Conservation (phyloP, 2,888 invertebrate genomes). For the Rhabditoides inermis region DNA sequence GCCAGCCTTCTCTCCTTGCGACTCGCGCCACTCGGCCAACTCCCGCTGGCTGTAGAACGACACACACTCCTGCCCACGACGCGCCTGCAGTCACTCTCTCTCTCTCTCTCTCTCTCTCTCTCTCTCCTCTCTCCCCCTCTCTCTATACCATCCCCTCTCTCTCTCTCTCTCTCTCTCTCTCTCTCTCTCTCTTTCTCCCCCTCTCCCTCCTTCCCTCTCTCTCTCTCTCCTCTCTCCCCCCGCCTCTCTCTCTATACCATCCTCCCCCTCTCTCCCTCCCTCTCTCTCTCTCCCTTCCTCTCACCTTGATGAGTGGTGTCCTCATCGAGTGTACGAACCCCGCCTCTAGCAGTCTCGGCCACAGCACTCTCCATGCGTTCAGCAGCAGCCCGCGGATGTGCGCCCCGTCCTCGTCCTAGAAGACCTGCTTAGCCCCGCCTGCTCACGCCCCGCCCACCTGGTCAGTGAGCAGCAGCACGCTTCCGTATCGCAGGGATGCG, state of each 20-base stretch:
- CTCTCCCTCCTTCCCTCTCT: not conserved
- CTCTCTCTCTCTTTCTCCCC: not conserved
- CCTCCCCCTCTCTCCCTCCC: not conserved
- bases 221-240: not conserved
- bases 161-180: not conserved
- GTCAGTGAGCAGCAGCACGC: slow-evolving; percentile 99
- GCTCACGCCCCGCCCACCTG: slow-evolving; percentile 62
- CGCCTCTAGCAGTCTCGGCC: slow-evolving; percentile 75
- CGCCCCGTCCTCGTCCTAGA: slow-evolving; percentile 79
- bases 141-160: not conserved
- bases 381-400: slow-evolving; percentile 95
- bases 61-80: slow-evolving; percentile 46
- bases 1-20: slow-evolving; percentile 73
- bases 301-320: slow-evolving; percentile 89
- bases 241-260: not conserved
- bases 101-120: not conserved
- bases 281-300: not conserved
- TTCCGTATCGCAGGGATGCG: slow-evolving; percentile 80
- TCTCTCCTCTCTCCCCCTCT: not conserved
- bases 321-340: slow-evolving; percentile 88
- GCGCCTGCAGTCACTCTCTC: slow-evolving; percentile 9
- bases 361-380: slow-evolving; percentile 94
- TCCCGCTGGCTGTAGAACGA: slow-evolving; percentile 92
- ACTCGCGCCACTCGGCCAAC: slow-evolving; percentile 88
- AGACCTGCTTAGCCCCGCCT: not conserved